phyloP scores from a whole-genome alignment of 2,797 vertebrate species.

The Sebastiscus albofasciatus region DNA sequence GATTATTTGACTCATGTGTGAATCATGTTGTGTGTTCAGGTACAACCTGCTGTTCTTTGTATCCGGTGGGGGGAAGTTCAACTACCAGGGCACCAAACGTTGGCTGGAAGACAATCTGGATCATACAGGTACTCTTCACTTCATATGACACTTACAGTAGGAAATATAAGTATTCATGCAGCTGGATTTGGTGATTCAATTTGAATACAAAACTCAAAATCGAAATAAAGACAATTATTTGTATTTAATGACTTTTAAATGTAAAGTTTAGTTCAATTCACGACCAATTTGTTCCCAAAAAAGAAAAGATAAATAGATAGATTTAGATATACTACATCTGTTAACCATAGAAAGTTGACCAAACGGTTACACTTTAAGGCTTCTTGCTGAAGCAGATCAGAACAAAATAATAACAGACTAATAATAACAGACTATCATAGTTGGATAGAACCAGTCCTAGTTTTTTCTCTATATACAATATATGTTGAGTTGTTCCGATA shows the following conservation, averaged over 20 bases:
- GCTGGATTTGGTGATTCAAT: background rate
- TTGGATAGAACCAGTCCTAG: no score
- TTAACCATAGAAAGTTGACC: background rate
- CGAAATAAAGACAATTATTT: background rate
- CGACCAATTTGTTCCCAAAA: no score
- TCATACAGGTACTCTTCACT: constrained; percentile 89
- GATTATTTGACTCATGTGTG: background rate
- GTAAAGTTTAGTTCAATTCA: no score
- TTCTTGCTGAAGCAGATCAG: no score
- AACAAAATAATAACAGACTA: no score
- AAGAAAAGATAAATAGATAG: no score
- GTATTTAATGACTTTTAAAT: background rate
- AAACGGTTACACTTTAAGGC: background rate
- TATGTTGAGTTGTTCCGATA: no score
- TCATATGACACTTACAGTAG: background rate
- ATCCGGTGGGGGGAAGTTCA: constrained; percentile 98
- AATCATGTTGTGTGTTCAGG: constrained; percentile 72
- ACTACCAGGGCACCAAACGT: constrained; percentile 98
- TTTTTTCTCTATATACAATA: no score
- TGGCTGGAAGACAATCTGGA: constrained; percentile 98
- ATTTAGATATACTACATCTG: no score
- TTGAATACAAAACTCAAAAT: background rate
- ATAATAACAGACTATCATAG: no score
- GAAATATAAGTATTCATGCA: background rate
- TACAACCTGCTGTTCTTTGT: constrained; percentile 98